Evolutionary conservation across 2,888 invertebrate genomes (phyloP).

Genomic region (Cacoxenus indagator): DNA sequence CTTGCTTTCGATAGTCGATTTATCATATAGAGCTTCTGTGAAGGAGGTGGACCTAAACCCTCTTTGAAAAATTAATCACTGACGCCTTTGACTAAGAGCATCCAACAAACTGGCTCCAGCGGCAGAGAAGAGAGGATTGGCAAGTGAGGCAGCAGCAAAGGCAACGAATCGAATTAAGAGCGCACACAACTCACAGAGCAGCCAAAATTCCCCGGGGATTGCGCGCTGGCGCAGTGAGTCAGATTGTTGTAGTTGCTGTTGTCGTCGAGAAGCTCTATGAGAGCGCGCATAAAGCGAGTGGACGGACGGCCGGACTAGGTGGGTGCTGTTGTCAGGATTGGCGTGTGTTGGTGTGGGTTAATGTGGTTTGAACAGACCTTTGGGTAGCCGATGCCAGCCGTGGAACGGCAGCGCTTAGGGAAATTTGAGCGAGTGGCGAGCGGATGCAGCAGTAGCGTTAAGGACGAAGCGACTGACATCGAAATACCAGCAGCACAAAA

Average conservation of each 20-base stretch:
- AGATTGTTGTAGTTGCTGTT: constrained; percentile 20
- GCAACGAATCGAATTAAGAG: constrained; percentile 71
- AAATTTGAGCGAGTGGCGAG: constrained; percentile 55
- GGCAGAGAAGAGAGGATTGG: background rate
- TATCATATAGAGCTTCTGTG: too few species aligned
- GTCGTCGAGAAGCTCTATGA: constrained; percentile 4
- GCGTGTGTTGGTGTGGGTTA: too few species aligned
- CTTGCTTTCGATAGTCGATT: too few species aligned
- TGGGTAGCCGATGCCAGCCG: constrained; percentile 23
- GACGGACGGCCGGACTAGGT: constrained; percentile 38
- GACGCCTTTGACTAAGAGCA: too few species aligned
- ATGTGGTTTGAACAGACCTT: constrained; percentile 22
- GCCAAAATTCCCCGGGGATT: constrained; percentile 48
- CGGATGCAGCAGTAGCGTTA: constrained; percentile 1
- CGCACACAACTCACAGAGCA: constrained; percentile 39
- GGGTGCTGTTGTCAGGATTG: constrained; percentile 30
- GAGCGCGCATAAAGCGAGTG: constrained; percentile 35
- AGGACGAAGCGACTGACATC: constrained; percentile 27
- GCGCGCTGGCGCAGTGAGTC: constrained; percentile 47
- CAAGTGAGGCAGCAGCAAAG: constrained; percentile 50
- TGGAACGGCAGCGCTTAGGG: constrained; percentile 49
- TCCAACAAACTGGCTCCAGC: too few species aligned
- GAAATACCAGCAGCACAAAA: background rate
- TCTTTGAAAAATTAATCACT: too few species aligned
- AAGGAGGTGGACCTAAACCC: too few species aligned